Base-by-base conservation (phyloP, 2,113 vertebrate species). In the Gadus chalcogrammus region DNA sequence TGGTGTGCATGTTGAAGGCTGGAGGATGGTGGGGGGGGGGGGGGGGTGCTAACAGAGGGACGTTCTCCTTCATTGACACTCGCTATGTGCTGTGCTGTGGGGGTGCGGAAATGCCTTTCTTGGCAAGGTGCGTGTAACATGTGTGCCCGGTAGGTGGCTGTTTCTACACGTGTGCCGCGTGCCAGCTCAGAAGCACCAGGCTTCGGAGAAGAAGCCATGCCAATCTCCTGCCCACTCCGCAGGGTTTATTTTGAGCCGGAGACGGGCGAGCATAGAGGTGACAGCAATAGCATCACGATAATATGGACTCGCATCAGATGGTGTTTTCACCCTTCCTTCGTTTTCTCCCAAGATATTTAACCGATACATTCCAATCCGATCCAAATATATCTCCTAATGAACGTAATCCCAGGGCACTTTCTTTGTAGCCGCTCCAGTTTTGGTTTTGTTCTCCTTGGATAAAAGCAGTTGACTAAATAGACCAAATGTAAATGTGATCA, bases 91-190 rank as follows among this genome's bases (percentile, higher is more conserved):
- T 18, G 85, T 87, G 78, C 83, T 18, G 86, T 87, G 78, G 87
- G 90, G 87, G 87, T 88, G 89, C 90, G 91, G 91, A 92, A 91
- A 88, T 80, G 70, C 61, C 55, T 38, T 85, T 77, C 81, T 82
- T 92, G 91, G 89, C 90, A 92, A 86, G 89, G 86, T 77, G 67
- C 76, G 42, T 77, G 85, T 89, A 88, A 91, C 91, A 92, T 90
- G 91, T 92, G 91, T 89, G 85, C 84, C 71, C 64, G 67, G 81
- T 85, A 75, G 82, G 85, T 77, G 88, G 83, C 72, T 80, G 77
- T 28, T 9, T 81, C 77, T 55, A 79, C 84, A 80, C 81, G 73
- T 67, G 72, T 70, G 67, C 48, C 65, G 38, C 24, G 81, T 86
- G 90, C 87, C 88, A 89, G 86, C 81, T 82, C 82, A 13, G 75